Evolutionary conservation across 2,797 vertebrate species (phyloP).

Genomic region (Amphiprion clarkii): DNA sequence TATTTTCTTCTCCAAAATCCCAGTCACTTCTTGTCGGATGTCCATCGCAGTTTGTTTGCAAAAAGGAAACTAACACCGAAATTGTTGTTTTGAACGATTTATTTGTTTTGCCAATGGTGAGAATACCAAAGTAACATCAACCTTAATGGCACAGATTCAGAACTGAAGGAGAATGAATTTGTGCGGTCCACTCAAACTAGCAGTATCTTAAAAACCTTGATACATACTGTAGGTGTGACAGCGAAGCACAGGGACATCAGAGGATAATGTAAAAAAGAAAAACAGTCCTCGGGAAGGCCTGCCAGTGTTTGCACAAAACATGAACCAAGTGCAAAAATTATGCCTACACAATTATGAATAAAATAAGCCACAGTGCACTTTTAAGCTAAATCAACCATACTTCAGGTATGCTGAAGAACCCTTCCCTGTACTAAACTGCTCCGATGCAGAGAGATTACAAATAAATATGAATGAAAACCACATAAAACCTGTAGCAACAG

Average conservation of each 20-base stretch:
- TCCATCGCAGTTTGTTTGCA: conserved; percentile 18
- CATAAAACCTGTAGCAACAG: conserved; percentile 15
- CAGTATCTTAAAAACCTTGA: conserved; percentile 26
- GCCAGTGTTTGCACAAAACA: conserved; percentile 37
- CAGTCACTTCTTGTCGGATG: neutral
- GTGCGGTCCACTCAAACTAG: conserved; percentile 17
- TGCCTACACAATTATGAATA: conserved; percentile 35
- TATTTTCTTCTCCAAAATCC: neutral
- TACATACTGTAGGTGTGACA: conserved; percentile 23
- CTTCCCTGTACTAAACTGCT: conserved; percentile 9
- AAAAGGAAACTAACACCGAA: conserved; percentile 49
- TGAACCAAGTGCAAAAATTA: conserved; percentile 60
- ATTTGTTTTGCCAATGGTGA: conserved; percentile 53
- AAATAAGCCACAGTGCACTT: conserved; percentile 26
- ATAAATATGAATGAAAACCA: conserved; percentile 30
- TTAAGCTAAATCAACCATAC: conserved; percentile 71
- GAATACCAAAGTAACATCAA: conserved; percentile 54
- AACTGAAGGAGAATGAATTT: conserved; percentile 17
- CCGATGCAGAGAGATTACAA: conserved; percentile 16
- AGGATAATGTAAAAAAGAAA: conserved; percentile 18
- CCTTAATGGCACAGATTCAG: conserved; percentile 41
- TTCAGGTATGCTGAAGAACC: conserved; percentile 77
- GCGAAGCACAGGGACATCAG: conserved; percentile 38
- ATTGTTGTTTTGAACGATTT: conserved; percentile 55
- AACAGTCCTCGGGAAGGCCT: conserved; percentile 11